Conservation (phyloP, 2,888 invertebrate species). For the Choristoneura rosaceana region DNA sequence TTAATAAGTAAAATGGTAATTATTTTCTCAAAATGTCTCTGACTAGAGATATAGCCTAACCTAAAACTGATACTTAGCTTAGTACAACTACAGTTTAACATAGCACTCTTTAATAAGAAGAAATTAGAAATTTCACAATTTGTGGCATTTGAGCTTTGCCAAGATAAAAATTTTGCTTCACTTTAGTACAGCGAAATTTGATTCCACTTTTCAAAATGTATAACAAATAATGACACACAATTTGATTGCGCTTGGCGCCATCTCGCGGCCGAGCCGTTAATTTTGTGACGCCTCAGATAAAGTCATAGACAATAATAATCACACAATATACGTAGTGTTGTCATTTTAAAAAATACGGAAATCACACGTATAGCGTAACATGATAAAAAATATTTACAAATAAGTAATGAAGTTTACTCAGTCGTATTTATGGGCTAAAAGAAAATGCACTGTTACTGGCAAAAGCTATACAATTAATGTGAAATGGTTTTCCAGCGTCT, state of each 20-base stretch:
- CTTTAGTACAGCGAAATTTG: conserved; percentile 72
- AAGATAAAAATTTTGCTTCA: conserved; percentile 62
- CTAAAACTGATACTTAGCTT: conserved; percentile 74
- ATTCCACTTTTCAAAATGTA: conserved; percentile 65
- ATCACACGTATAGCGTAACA: conserved; percentile 42
- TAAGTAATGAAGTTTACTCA: conserved; percentile 48
- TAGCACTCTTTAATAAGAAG: conserved; percentile 79
- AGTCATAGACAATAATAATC: conserved; percentile 30
- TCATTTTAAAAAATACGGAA: conserved; percentile 40
- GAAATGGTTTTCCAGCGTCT: background rate
- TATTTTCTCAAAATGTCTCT: conserved; percentile 79
- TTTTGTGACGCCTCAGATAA: conserved; percentile 32
- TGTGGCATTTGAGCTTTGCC: conserved; percentile 81
- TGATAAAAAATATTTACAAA: conserved; percentile 38
- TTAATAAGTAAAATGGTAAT: conserved; percentile 83
- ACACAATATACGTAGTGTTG: conserved; percentile 25
- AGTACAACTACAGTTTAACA: conserved; percentile 72
- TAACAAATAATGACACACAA: conserved; percentile 46
- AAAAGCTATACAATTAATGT: conserved; percentile 52
- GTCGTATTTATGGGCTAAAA: conserved; percentile 63
- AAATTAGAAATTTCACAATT: conserved; percentile 60
- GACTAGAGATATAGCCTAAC: conserved; percentile 83
- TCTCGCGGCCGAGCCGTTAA: conserved; percentile 34
- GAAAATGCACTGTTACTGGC: conserved; percentile 82
- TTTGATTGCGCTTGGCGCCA: conserved; percentile 50